phyloP scores from a whole-genome alignment of 2,797 vertebrate species.

The Cuniculus paca region DNA sequence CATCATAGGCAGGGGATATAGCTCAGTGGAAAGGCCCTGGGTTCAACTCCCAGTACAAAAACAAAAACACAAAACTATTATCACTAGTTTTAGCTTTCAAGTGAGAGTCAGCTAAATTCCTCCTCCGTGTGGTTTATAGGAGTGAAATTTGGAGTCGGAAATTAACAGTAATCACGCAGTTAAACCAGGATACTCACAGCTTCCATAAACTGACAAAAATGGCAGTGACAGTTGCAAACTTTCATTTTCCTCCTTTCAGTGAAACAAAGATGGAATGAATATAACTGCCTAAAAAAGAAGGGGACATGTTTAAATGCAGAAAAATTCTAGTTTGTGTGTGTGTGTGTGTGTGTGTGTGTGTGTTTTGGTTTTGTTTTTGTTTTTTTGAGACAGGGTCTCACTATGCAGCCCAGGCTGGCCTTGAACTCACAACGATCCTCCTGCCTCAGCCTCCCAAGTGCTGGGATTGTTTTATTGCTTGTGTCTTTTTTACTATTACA shows the following conservation, averaged over 20 bases:
- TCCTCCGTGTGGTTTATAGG: not conserved
- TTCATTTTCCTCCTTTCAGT: not conserved
- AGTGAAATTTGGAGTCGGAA: not conserved
- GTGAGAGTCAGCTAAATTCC: not conserved
- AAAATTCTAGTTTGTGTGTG: not conserved
- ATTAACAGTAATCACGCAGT: not conserved
- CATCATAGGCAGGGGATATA: no score
- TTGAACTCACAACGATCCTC: not conserved
- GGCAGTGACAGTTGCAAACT: not conserved
- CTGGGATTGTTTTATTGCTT: not conserved
- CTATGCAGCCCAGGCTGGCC: not conserved
- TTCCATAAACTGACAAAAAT: not conserved
- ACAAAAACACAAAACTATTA: not conserved
- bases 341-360: no score
- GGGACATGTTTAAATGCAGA: not conserved
- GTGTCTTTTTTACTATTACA: not conserved
- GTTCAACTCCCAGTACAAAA: not conserved
- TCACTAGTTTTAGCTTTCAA: not conserved
- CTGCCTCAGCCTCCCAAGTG: not conserved
- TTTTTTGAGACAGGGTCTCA: not conserved
- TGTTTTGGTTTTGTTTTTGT: not conserved
- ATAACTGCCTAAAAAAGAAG: not conserved
- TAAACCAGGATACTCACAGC: not conserved
- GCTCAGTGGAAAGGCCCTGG: not conserved
- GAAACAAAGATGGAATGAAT: not conserved